A percentile compares a stretch with the other conserved stretches of the same genome.
phyloP scores from a whole-genome alignment of 2,797 vertebrate species.

The Leontopithecus rosalia region DNA sequence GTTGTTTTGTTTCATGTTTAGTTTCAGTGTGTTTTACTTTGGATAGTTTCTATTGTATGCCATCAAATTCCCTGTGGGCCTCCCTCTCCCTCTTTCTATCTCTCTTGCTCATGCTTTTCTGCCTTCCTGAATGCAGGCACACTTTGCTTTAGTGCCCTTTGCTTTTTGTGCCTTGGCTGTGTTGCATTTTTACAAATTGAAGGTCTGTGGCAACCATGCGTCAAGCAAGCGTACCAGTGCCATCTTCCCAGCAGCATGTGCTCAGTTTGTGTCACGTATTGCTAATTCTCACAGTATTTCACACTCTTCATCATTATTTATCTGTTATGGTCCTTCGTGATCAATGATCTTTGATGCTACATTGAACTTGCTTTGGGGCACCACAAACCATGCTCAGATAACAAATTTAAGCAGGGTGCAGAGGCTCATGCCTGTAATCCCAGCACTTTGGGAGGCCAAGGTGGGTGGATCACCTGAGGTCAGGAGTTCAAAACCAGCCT shows the following conservation, averaged over 20 bases:
- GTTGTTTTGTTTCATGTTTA: not conserved
- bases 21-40: not conserved
- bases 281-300: not conserved
- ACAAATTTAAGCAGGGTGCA: too few relatives aligned
- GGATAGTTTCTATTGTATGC: not conserved
- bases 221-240: not conserved
- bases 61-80: not conserved
- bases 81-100: not conserved
- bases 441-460: too few relatives aligned
- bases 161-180: too few relatives aligned
- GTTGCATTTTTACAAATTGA: not conserved
- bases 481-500: too few relatives aligned
- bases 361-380: not conserved
- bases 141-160: not conserved
- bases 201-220: not conserved
- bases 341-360: not conserved
- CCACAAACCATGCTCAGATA: too few relatives aligned
- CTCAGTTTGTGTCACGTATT: not conserved
- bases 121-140: not conserved
- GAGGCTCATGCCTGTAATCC: too few relatives aligned
- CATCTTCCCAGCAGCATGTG: not conserved
- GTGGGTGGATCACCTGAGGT: too few relatives aligned
- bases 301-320: not conserved
- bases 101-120: not conserved
- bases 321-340: not conserved